Conservation (phyloP, 2,113 vertebrate species). For the Mormyrus iriodes region DNA sequence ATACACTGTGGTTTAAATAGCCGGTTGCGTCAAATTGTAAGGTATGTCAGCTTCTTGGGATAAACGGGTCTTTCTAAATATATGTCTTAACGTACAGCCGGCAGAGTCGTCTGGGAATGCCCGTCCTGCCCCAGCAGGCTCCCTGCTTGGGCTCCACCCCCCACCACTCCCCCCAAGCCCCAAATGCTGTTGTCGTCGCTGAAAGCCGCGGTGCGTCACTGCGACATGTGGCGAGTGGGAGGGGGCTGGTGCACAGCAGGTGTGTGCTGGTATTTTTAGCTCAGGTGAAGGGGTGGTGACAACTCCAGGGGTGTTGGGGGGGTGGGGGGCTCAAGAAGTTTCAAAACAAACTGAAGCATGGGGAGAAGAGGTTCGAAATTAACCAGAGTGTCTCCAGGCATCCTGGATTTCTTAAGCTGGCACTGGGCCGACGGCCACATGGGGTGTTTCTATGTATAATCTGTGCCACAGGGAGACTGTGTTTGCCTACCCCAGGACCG, state of each 20-base stretch:
- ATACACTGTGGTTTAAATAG: background rate
- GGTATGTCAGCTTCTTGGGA: background rate
- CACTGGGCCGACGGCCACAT: background rate
- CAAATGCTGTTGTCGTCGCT: background rate
- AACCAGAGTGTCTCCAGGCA: background rate
- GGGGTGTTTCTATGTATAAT: background rate
- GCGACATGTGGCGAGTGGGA: background rate
- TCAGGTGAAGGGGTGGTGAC: conserved; percentile 33
- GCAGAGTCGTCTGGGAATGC: conserved; percentile 23
- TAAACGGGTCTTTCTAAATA: conserved; percentile 6
- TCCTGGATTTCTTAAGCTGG: background rate
- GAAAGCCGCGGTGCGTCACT: background rate
- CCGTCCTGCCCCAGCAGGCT: background rate
- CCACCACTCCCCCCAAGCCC: background rate
- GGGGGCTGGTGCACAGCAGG: background rate
- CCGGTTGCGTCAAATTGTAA: background rate
- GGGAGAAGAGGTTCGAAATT: background rate
- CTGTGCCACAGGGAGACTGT: background rate
- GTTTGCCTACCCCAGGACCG: background rate
- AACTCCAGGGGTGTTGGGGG: background rate
- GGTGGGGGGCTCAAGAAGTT: background rate
- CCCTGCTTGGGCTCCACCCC: background rate
- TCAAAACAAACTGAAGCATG: background rate
- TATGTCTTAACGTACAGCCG: conserved; percentile 38
- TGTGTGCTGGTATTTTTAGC: conserved; percentile 21